Conservation (phyloP, 2,888 invertebrate genomes). For the Coecobrya sp. region DNA sequence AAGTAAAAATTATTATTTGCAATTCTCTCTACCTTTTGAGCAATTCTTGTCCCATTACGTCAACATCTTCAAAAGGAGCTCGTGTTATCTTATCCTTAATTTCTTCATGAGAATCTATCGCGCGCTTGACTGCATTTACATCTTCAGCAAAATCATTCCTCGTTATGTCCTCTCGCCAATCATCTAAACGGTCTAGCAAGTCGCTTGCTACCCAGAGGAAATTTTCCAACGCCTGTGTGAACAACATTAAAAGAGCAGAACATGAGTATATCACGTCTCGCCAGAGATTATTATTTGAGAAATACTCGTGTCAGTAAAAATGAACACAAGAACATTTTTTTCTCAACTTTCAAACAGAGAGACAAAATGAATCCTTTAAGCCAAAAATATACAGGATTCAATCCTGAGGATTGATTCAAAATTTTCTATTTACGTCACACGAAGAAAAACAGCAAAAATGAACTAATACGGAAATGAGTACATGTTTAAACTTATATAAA, state of each 20-base stretch:
- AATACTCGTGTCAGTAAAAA: not conserved
- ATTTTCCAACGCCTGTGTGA: constrained; percentile 94
- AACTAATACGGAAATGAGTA: not conserved
- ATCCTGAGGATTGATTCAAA: no score
- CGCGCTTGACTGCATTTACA: constrained; percentile 96
- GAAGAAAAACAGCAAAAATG: no score
- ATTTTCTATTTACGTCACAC: no score
- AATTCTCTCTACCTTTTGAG: constrained; percentile 88
- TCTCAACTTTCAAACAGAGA: no score
- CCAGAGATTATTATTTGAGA: constrained; percentile 7
- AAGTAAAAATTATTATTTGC: not conserved
- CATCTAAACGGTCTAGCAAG: constrained; percentile 96
- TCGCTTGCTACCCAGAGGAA: constrained; percentile 99
- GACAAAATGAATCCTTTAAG: not conserved
- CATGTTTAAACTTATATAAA: not conserved
- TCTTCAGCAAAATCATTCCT: constrained; percentile 98
- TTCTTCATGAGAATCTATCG: constrained; percentile 97
- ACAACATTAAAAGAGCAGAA: not conserved
- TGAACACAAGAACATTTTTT: not conserved
- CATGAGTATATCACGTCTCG: constrained; percentile 13
- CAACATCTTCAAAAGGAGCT: constrained; percentile 97
- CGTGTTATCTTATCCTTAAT: constrained; percentile 98
- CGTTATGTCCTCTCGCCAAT: constrained; percentile 96
- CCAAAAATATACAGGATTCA: not conserved
- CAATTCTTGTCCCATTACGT: constrained; percentile 94